Evolutionary conservation across 2,888 invertebrate species (phyloP).

Genomic region (Nymphalis polychloros): DNA sequence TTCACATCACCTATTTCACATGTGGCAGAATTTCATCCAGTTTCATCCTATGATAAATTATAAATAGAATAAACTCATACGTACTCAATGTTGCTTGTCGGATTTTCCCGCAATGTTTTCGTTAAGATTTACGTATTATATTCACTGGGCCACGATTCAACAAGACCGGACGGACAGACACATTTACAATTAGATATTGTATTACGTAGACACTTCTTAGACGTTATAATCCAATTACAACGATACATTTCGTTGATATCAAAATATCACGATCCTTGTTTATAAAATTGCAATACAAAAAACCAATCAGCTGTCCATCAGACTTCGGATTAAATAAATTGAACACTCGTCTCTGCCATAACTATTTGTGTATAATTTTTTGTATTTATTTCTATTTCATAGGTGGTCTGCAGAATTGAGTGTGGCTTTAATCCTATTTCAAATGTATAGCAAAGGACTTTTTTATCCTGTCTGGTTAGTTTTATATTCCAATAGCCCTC

Average conservation of each 20-base stretch:
- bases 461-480: constrained; percentile 1
- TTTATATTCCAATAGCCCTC: neutral
- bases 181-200: neutral
- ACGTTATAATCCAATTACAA: constrained; percentile 1
- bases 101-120: no score
- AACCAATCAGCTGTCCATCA: constrained; percentile 30
- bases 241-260: neutral
- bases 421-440: constrained; percentile 12
- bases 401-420: constrained; percentile 24
- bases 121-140: no score
- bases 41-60: no score
- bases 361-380: constrained; percentile 23
- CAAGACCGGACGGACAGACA: neutral
- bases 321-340: constrained; percentile 33
- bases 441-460: neutral
- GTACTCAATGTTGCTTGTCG: no score
- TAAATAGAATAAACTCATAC: no score
- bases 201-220: neutral
- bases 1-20: no score
- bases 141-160: no score
- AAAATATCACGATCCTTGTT: constrained; percentile 1
- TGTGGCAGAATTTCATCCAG: no score
- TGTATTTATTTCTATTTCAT: constrained; percentile 14
- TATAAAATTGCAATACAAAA: constrained; percentile 19
- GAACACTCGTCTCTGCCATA: constrained; percentile 1